Percentiles rank a stretch among this genome's conserved stretches.
Evolutionary conservation across 2,888 invertebrate genomes (phyloP).

Genomic region (Dorcus hopei): DNA sequence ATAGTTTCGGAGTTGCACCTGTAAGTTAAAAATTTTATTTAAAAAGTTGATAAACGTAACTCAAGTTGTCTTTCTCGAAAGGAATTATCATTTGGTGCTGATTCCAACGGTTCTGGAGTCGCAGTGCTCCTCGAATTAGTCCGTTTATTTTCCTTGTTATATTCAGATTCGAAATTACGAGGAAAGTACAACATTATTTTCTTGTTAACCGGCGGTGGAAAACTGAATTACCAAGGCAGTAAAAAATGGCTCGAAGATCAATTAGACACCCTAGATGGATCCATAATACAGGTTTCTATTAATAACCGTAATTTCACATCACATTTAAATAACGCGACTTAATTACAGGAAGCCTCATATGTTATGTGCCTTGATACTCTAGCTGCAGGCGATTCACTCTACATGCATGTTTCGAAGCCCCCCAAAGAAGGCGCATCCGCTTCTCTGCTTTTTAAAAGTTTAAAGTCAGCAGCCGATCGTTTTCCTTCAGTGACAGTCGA

Average conservation of each 20-base stretch:
- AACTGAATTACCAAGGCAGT: constrained; percentile 89
- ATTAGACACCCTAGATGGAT: constrained; percentile 72
- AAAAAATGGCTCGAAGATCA: constrained; percentile 96
- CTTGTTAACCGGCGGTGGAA: constrained; percentile 85
- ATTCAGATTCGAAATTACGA: constrained; percentile 68
- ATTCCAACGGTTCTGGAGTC: constrained; percentile 90
- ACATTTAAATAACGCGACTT: constrained; percentile 6
- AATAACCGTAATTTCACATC: neutral
- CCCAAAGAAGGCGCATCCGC: constrained; percentile 82
- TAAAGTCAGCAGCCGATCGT: constrained; percentile 53
- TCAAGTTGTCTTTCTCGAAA: constrained; percentile 41
- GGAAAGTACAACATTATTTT: constrained; percentile 81
- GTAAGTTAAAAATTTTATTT: constrained; percentile 56
- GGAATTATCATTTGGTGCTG: constrained; percentile 85
- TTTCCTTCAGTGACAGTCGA: constrained; percentile 55
- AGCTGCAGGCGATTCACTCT: constrained; percentile 62
- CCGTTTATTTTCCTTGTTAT: constrained; percentile 82
- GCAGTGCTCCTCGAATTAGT: constrained; percentile 84
- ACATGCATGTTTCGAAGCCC: constrained; percentile 94
- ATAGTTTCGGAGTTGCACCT: constrained; percentile 84
- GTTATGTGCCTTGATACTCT: constrained; percentile 87
- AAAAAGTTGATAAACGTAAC: constrained; percentile 1
- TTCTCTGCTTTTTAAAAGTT: constrained; percentile 63
- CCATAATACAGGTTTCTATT: constrained; percentile 64
- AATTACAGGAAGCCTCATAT: constrained; percentile 77